These are phyloP conservation scores for Aurelia coerulea DNA, from an alignment of 30 jellyfish, hydroid and myxozoan genomes.

Conservation along the genomic window DNA sequence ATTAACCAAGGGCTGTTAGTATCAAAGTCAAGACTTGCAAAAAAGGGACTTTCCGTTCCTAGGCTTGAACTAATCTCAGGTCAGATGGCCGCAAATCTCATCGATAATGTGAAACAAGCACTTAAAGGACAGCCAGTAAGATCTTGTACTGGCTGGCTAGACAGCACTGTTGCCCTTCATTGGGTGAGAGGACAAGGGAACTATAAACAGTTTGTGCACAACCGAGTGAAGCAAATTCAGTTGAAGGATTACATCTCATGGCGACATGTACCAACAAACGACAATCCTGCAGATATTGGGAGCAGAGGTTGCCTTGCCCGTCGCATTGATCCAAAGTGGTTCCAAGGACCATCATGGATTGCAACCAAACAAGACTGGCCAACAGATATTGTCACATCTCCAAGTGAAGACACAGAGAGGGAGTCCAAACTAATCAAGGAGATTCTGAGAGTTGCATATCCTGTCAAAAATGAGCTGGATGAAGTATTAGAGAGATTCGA, in stretches of 20 bases:
- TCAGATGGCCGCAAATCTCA: slow-evolving; percentile 44
- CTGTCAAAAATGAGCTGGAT: background rate
- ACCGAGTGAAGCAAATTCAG: slow-evolving; percentile 35
- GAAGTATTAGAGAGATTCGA: background rate
- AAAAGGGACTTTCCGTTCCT: slow-evolving; percentile 22
- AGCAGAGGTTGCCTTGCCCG: slow-evolving; percentile 41
- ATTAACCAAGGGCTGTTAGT: slow-evolving; percentile 17
- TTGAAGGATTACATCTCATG: slow-evolving; percentile 20
- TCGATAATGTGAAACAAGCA: slow-evolving; percentile 3
- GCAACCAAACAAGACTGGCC: slow-evolving; percentile 40
- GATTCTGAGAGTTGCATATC: background rate
- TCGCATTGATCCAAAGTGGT: slow-evolving; percentile 31
- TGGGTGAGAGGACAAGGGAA: slow-evolving; percentile 56
- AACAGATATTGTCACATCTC: background rate
- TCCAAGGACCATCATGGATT: slow-evolving; percentile 61
- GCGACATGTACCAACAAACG: slow-evolving; percentile 40
- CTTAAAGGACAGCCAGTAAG: slow-evolving; percentile 4
- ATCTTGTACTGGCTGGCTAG: slow-evolving; percentile 33
- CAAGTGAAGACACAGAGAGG: background rate
- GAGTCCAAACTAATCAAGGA: slow-evolving; percentile 18
- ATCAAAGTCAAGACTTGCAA: slow-evolving; percentile 55
- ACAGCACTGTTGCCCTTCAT: slow-evolving; percentile 57
- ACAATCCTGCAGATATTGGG: slow-evolving; percentile 74
- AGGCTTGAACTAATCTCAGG: slow-evolving; percentile 42
- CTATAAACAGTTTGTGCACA: slow-evolving; percentile 32